These are phyloP conservation scores for Dysmachus trigonus DNA, from an alignment of 2,888 invertebrate genomes.

Conservation along the genomic window DNA sequence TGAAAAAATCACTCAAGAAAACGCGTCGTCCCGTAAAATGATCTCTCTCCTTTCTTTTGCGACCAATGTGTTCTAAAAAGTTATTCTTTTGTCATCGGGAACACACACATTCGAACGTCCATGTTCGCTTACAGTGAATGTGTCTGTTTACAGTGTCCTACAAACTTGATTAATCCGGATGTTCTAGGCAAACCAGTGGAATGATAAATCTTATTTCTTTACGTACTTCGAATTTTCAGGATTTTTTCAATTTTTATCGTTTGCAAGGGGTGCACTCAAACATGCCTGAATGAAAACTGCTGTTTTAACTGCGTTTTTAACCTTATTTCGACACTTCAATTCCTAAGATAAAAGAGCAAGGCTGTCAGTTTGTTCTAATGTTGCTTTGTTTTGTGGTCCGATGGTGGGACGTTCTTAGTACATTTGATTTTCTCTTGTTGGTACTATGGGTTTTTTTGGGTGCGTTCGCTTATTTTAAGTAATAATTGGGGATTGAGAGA, in stretches of 20 bases:
- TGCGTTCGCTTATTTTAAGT: neutral
- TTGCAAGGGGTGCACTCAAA: neutral
- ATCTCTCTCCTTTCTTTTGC: constrained; percentile 39
- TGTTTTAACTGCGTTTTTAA: neutral
- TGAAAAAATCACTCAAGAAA: constrained; percentile 35
- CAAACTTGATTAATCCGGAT: neutral
- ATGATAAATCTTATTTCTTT: neutral
- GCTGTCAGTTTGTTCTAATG: neutral
- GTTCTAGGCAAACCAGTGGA: neutral
- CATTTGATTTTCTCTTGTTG: neutral
- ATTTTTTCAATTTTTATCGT: neutral
- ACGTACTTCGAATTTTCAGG: neutral
- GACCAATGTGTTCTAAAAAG: constrained; percentile 48
- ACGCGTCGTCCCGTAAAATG: constrained; percentile 47
- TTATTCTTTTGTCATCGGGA: constrained; percentile 48
- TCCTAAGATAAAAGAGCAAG: neutral
- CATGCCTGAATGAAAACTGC: neutral
- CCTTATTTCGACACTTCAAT: neutral
- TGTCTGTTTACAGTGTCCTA: neutral
- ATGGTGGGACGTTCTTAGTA: neutral
- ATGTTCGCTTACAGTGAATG: constrained; percentile 15
- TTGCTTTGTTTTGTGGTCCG: neutral
- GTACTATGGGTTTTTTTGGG: neutral
- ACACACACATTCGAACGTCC: neutral
- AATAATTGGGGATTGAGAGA: neutral